Evolutionary conservation across 2,113 vertebrate genomes (phyloP), one percentile per base, ranked within the genome.

Genomic region (Calidris pugnax): DNA sequence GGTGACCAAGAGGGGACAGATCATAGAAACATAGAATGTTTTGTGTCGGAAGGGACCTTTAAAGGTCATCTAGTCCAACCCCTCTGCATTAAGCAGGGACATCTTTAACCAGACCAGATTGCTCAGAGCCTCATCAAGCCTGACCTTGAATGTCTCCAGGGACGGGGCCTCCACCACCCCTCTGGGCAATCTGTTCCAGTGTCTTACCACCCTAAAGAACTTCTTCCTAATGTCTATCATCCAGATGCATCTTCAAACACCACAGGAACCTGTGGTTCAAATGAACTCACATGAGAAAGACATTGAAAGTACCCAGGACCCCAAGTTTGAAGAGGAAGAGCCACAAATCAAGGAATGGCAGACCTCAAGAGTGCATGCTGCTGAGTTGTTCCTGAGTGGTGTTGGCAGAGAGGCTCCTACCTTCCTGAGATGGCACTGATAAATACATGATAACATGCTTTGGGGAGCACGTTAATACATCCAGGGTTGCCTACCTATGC

Each of bases 401-500:
- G 39, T 50, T 48, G 60, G 7, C 0, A 2, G 48, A 50, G 59
- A 85, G 53, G 43, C 1, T 77, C 37, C 67, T 10, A 16, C 53
- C 15, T 69, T 87, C 76, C 67, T 1, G 3, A 48, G 72, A 39
- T 26, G 43, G 10, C 8, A 63, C 24, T 26, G 68, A 37, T 73
- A 64, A 79, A 57, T 3, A 56, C 51, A 15, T 16, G 8, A 27
- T 53, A 28, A 53, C 9, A 17, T 53, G 51, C 51, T 53, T 53
- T 3, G 6, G 45, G 45, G 53, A 68, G 14, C 0, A 0, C 19
- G 8, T 57, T 17, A 15, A 19, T 37, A 22, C 2, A 3, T 9
- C 48, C 68, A 19, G 57, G 53, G 57, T 10, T 47, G n/a, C 9
- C 43, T 77, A 47, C 39, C 39, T 71, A 17, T 9, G 33, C 39